Percentiles rank a stretch among this genome's conserved stretches.
These are phyloP conservation scores for Garra rufa DNA, from an alignment of 2,113 vertebrate species.

Conservation along the genomic window DNA sequence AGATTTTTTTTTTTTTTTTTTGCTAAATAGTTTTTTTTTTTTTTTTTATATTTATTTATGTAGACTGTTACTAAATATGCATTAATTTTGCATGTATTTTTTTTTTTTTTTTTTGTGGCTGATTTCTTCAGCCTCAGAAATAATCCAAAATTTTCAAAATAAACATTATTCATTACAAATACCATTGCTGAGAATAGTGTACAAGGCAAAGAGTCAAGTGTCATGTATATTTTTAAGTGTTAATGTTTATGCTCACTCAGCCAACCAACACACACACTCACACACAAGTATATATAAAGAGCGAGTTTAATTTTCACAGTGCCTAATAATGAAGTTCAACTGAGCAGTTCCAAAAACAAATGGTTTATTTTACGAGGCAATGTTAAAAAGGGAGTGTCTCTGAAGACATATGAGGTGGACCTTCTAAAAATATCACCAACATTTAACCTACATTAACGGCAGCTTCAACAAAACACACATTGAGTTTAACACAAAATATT, in stretches of 20 bases:
- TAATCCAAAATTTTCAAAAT: background rate
- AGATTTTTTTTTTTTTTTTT: too few relatives aligned
- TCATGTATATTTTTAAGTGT: background rate
- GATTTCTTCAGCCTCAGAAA: too few relatives aligned
- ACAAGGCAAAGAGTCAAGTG: background rate
- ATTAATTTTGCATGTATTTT: too few relatives aligned
- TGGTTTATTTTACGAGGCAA: background rate
- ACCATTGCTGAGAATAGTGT: background rate
- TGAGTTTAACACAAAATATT: background rate
- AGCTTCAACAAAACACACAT: background rate
- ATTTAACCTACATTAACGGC: background rate
- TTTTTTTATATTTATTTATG: too few relatives aligned
- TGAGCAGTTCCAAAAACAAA: background rate
- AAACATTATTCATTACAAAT: background rate
- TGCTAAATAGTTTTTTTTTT: too few relatives aligned
- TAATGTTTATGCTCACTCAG: background rate
- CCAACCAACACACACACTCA: background rate
- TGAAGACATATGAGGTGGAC: background rate
- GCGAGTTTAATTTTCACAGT: background rate
- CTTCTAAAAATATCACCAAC: background rate
- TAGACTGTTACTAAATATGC: too few relatives aligned
- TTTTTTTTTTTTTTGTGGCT: too few relatives aligned
- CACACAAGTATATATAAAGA: background rate
- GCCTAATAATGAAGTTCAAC: conserved; percentile 4
- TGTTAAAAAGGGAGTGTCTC: conserved; percentile 4